Percentiles rank a stretch among this genome's conserved stretches.
These are phyloP conservation scores for Drosophila rellima DNA, from an alignment of 2,888 invertebrate species.

Conservation along the genomic window DNA sequence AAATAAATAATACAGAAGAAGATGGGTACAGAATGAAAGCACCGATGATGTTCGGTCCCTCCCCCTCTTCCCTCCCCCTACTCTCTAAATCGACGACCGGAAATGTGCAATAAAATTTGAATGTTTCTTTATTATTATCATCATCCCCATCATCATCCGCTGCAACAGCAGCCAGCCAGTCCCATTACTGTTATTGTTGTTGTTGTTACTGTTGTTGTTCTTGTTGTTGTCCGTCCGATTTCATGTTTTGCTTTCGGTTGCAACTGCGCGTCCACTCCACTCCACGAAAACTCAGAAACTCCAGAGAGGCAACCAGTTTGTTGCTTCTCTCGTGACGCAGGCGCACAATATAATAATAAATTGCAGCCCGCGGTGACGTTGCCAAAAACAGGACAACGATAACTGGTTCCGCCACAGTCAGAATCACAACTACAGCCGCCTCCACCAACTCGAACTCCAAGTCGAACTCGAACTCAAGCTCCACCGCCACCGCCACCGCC, in stretches of 20 bases:
- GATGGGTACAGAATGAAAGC: conserved; percentile 38
- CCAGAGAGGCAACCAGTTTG: conserved; percentile 54
- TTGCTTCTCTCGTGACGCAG: conserved; percentile 69
- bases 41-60: conserved; percentile 37
- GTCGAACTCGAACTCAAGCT: conserved; percentile 9
- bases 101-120: conserved; percentile 84
- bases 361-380: conserved; percentile 73
- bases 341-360: conserved; percentile 69
- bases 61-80: background rate
- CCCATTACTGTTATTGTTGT: conserved; percentile 44
- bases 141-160: conserved; percentile 80
- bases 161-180: conserved; percentile 57
- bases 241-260: conserved; percentile 50
- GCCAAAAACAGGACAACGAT: conserved; percentile 76
- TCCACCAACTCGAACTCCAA: conserved; percentile 29
- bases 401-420: conserved; percentile 46
- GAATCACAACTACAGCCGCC: conserved; percentile 28
- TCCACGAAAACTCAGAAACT: conserved; percentile 13
- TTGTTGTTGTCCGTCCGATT: conserved; percentile 48
- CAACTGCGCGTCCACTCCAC: conserved; percentile 50
- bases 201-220: conserved; percentile 21
- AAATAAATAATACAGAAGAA: conserved; percentile 41
- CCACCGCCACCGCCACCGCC: conserved; percentile 8
- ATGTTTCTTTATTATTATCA: conserved; percentile 83
- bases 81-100: conserved; percentile 68